Percentiles rank a stretch among this genome's conserved stretches.
Evolutionary conservation across 2,113 vertebrate species (phyloP).

Genomic region (Narcine bancroftii): DNA sequence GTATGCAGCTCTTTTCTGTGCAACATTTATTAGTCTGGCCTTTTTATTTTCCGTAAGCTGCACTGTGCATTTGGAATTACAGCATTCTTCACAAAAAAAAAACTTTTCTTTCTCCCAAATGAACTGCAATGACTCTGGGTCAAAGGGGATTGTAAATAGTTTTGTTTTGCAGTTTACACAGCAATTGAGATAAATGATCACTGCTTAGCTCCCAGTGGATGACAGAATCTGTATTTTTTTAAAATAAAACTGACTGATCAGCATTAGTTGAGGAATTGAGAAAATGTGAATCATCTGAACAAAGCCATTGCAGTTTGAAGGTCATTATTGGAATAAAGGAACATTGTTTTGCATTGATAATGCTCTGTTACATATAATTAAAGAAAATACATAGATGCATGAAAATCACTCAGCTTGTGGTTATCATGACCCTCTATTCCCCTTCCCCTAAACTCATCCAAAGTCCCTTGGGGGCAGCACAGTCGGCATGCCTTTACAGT

Average conservation of each 20-base stretch:
- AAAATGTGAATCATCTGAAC: neutral
- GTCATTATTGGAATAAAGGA: neutral
- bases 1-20: neutral
- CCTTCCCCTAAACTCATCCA: too few species aligned
- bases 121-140: neutral
- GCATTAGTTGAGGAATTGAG: slow-evolving; percentile 24
- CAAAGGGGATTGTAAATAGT: slow-evolving; percentile 1
- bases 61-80: neutral
- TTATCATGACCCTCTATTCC: too few species aligned
- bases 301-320: neutral
- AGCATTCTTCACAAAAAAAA: neutral
- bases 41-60: neutral
- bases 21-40: neutral
- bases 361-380: neutral
- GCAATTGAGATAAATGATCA: neutral
- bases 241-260: neutral
- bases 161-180: neutral
- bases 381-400: too few species aligned
- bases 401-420: too few species aligned
- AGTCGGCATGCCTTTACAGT: too few species aligned
- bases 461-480: too few species aligned
- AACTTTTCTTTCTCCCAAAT: neutral
- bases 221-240: neutral
- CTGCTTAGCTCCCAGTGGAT: neutral
- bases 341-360: neutral